Percentiles rank a stretch among this genome's conserved stretches.
Evolutionary conservation across 2,797 vertebrate species (phyloP).

Genomic region (Bryconaethiops microstoma): DNA sequence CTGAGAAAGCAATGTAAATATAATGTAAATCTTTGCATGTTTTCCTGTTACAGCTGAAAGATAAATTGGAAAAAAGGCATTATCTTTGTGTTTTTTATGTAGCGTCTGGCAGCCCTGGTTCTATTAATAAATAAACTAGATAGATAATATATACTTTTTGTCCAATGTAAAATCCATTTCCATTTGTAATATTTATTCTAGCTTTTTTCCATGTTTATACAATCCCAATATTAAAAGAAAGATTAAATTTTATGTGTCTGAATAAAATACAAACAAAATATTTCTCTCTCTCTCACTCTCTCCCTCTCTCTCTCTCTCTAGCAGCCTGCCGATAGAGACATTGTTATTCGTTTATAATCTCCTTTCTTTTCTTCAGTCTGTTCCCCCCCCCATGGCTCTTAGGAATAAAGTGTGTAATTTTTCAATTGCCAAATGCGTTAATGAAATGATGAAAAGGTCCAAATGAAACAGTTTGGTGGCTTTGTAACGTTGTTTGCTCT

Average conservation of each 20-base stretch:
- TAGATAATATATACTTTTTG: conserved; percentile 76
- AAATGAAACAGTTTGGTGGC: conserved; percentile 63
- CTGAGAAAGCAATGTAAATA: conserved; percentile 80
- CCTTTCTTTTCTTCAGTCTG: conserved; percentile 38
- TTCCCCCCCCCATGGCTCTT: conserved; percentile 26
- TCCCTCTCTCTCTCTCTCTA: conserved; percentile 4
- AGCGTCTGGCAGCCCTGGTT: conserved; percentile 68
- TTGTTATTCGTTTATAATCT: conserved; percentile 76
- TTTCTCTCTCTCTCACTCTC: conserved; percentile 56
- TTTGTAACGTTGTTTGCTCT: conserved; percentile 17
- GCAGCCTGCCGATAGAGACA: conserved; percentile 61
- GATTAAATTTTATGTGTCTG: conserved; percentile 92
- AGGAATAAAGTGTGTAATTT: conserved; percentile 52
- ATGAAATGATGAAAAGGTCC: conserved; percentile 43
- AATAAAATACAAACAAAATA: conserved; percentile 94
- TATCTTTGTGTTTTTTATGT: conserved; percentile 76
- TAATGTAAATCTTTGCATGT: conserved; percentile 79
- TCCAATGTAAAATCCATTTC: conserved; percentile 89
- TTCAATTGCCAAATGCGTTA: conserved; percentile 49
- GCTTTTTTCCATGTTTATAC: conserved; percentile 84
- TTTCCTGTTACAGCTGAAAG: conserved; percentile 77
- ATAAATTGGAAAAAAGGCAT: conserved; percentile 74
- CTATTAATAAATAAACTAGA: conserved; percentile 81
- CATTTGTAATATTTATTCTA: conserved; percentile 86
- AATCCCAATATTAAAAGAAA: conserved; percentile 93